phyloP scores from a whole-genome alignment of 37 sponge, comb jelly and placozoan species.

The Ianthella basta region DNA sequence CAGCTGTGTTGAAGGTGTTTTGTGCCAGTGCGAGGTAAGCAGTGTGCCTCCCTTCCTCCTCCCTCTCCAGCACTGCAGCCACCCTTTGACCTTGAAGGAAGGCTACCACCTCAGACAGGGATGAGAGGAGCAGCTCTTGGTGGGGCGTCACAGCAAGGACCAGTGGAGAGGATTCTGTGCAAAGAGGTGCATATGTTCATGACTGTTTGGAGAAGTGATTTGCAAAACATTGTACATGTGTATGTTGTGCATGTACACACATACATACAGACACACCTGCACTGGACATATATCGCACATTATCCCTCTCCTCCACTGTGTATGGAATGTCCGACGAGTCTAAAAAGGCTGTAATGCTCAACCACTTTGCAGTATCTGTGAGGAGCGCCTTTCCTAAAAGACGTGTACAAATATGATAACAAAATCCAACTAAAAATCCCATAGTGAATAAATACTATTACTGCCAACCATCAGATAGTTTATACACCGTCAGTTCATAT shows the following conservation, averaged over 20 bases:
- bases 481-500: not conserved
- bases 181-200: not conserved
- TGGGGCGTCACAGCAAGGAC: not conserved
- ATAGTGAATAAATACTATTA: not conserved
- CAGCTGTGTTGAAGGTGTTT: not conserved
- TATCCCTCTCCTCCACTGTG: slow-evolving; percentile 3
- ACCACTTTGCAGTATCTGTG: not conserved
- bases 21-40: slow-evolving; percentile 14
- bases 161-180: not conserved
- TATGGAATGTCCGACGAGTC: not conserved
- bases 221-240: not conserved
- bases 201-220: not conserved
- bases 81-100: slow-evolving; percentile 19
- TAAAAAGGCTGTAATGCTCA: slow-evolving; percentile 13
- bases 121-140: not conserved
- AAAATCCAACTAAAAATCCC: not conserved
- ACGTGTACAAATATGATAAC: not conserved
- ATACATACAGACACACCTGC: not conserved
- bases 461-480: not conserved
- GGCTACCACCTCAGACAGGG: slow-evolving; percentile 26
- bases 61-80: not conserved
- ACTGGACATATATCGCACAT: slow-evolving; percentile 7
- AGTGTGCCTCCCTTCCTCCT: slow-evolving; percentile 9
- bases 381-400: slow-evolving; percentile 9
- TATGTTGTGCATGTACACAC: not conserved